Base-by-base conservation (phyloP, 2,888 invertebrate species). In the Antitype chi region DNA sequence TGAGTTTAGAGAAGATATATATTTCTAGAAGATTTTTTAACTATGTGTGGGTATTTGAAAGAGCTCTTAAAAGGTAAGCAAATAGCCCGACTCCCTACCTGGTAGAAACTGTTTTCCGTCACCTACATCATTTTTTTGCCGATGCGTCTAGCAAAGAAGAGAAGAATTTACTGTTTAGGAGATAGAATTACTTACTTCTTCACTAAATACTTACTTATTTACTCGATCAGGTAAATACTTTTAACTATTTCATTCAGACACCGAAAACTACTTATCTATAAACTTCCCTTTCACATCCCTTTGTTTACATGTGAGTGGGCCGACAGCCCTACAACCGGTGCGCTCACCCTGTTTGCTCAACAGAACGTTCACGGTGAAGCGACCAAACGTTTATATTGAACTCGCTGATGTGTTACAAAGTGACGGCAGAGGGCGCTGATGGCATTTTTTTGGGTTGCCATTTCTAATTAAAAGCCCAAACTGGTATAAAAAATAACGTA, bases 381-480 rank as follows among this genome's bases (percentile, higher is more conserved):
- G 83, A 47, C 43, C 74, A 70, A 74, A 72, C 64, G 64, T 78
- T 82, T 71, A 52, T 81, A 85, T 83, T 85, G 62, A 53, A 73
- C 60, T 64, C 62, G 73, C 59, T 70, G 67, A 69, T 64, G 85
- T 78, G 70, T 70, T 70, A 64, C 38, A 66, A 57, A 72, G 28
- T 70, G 57, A 47, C 59, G 53, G 9, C 9, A 72, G 72, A 67
- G 72, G 43, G 60, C 69, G 69, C 17, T 53, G n/a, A 25, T 32
- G 57, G 17, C 57, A 13, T 72, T 28, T 53, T 64, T 64, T 63
- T 1, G 55, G 62, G 43, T 57, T 81, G 81, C 32, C 55, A 55
- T 25, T 11, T n/a, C 23, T 17, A 75, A 60, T 74, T 25, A 32
- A 32, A 11, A 3, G 8, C 23, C 32, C 13, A 32, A 23, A 32